A percentile compares a stretch with the other conserved stretches of the same genome.
Evolutionary conservation across 1,140 invertebrate genomes (phyloP).

Genomic region (Pseudomyrmex sp.): DNA sequence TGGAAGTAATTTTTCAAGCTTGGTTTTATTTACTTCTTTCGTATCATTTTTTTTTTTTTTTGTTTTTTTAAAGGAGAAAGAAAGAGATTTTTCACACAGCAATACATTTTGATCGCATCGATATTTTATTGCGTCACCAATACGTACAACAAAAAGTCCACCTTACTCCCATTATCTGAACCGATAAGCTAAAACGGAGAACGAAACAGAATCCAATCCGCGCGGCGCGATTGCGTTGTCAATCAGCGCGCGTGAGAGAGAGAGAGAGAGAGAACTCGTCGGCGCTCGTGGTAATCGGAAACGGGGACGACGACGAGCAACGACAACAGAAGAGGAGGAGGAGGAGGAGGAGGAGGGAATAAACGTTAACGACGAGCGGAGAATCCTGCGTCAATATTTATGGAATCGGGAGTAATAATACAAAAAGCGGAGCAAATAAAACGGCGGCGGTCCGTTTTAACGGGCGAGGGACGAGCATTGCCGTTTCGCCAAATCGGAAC

Average conservation of each 20-base stretch:
- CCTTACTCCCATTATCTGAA: neutral
- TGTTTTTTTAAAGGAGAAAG: too few relatives aligned
- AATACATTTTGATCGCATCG: too few relatives aligned
- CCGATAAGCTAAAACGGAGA: neutral
- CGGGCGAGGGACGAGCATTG: constrained; percentile 5
- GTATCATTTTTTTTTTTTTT: too few relatives aligned
- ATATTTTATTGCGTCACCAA: too few relatives aligned
- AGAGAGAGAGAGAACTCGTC: neutral
- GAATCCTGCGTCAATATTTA: constrained; percentile 56
- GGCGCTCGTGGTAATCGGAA: neutral
- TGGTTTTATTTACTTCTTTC: neutral
- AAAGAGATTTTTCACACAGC: too few relatives aligned
- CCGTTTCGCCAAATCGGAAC: constrained; percentile 34
- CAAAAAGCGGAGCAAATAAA: constrained; percentile 59
- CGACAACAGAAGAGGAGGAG: neutral
- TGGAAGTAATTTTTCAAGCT: neutral
- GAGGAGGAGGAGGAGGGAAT: neutral
- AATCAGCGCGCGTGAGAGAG: constrained; percentile 30
- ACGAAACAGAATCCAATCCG: constrained; percentile 14
- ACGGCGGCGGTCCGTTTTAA: constrained; percentile 1
- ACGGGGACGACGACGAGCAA: constrained; percentile 8
- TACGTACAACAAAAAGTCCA: neutral
- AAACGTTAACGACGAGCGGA: constrained; percentile 29
- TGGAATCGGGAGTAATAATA: constrained; percentile 51
- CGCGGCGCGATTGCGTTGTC: neutral